Percentiles rank a stretch among this genome's conserved stretches.
These are phyloP conservation scores for Cryptoprocta ferox DNA, from an alignment of 2,797 vertebrate species.

Conservation along the genomic window DNA sequence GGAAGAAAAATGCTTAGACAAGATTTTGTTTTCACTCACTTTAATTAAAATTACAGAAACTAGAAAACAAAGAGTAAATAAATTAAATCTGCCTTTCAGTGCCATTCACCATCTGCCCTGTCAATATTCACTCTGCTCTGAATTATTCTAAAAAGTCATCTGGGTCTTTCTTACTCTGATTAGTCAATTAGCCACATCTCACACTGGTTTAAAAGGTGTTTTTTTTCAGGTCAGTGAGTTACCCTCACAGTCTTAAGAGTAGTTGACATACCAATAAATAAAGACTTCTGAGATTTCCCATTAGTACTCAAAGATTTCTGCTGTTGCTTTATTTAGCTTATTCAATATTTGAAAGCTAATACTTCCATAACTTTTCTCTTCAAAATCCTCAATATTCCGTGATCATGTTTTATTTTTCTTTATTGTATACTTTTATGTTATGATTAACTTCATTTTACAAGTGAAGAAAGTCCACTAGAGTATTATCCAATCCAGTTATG, in stretches of 20 bases:
- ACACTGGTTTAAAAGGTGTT: conserved; percentile 53
- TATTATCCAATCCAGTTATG: background rate
- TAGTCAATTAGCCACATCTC: conserved; percentile 72
- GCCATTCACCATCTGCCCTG: conserved; percentile 59
- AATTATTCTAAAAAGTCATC: conserved; percentile 72
- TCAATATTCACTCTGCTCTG: conserved; percentile 66
- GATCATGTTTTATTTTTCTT: conserved; percentile 27
- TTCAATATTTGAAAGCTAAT: conserved; percentile 39
- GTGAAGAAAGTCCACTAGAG: background rate
- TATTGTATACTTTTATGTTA: background rate
- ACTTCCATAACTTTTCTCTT: background rate
- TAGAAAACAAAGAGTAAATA: conserved; percentile 75
- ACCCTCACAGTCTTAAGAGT: conserved; percentile 50
- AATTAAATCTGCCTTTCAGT: conserved; percentile 60
- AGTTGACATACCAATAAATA: conserved; percentile 64
- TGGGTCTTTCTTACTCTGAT: conserved; percentile 65
- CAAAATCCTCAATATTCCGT: conserved; percentile 21
- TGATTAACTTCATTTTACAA: background rate
- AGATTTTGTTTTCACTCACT: conserved; percentile 72
- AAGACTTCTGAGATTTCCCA: conserved; percentile 50
- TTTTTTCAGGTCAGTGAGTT: conserved; percentile 66
- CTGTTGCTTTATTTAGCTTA: conserved; percentile 3
- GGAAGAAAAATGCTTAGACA: conserved; percentile 73
- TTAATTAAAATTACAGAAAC: conserved; percentile 79
- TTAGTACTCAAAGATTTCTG: background rate